Percentiles rank a stretch among this genome's conserved stretches.
Evolutionary conservation across 2,888 invertebrate species (phyloP).

Genomic region (Drosophila limbata): DNA sequence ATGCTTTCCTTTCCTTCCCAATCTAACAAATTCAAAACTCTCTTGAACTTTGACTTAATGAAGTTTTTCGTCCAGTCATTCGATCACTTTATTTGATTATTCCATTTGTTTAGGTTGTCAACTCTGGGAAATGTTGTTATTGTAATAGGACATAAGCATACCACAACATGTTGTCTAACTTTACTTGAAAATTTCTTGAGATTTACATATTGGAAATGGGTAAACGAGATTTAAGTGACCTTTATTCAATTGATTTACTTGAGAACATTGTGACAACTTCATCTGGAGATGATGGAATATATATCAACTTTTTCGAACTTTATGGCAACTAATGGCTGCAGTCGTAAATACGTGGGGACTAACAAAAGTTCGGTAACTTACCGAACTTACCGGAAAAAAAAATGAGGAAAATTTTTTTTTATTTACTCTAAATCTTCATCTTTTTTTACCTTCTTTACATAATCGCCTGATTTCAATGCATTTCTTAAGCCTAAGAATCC

Average conservation of each 20-base stretch:
- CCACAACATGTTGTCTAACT: neutral
- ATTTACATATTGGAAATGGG: too few relatives aligned
- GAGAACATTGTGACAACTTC: neutral
- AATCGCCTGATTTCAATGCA: too few relatives aligned
- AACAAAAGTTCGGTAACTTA: too few relatives aligned
- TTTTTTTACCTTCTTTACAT: too few relatives aligned
- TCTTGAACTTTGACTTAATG: conserved; percentile 8
- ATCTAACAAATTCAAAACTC: conserved; percentile 4
- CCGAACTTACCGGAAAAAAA: too few relatives aligned
- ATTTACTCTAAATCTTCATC: too few relatives aligned
- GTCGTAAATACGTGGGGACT: too few relatives aligned
- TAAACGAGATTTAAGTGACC: neutral
- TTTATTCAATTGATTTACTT: neutral
- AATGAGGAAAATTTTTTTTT: too few relatives aligned
- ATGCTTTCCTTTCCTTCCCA: neutral
- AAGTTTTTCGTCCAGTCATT: conserved; percentile 5
- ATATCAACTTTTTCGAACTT: neutral
- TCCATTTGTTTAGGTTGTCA: conserved; percentile 1
- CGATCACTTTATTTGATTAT: conserved; percentile 9
- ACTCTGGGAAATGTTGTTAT: neutral
- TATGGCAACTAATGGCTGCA: too few relatives aligned
- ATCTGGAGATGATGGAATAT: neutral
- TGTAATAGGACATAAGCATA: neutral
- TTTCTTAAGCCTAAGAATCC: too few relatives aligned
- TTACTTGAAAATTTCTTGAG: neutral